Evolutionary conservation across 2,113 vertebrate genomes (phyloP).

Genomic region (Aythya baeri): DNA sequence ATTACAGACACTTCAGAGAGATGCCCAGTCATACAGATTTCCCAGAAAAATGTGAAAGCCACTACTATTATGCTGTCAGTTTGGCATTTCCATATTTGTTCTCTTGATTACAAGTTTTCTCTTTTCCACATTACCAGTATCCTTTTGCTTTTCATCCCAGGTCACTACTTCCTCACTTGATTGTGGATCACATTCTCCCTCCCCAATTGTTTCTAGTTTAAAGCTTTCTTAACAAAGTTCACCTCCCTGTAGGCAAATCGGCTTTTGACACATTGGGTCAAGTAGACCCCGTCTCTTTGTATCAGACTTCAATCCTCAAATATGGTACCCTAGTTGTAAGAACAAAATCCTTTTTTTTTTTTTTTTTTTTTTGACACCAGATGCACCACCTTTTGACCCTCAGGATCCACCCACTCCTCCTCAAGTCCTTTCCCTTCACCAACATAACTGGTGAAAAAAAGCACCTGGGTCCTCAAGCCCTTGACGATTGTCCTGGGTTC

Average conservation of each 20-base stretch:
- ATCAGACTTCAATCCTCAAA: background rate
- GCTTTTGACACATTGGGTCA: background rate
- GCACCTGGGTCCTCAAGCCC: rapidly evolving
- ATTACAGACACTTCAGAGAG: background rate
- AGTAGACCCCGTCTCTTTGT: background rate
- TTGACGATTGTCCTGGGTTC: background rate
- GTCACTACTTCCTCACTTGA: background rate
- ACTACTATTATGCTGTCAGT: background rate
- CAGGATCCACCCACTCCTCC: background rate
- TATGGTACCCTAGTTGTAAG: background rate
- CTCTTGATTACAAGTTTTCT: background rate
- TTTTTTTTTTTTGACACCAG: background rate
- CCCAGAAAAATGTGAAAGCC: background rate
- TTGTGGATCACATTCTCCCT: background rate
- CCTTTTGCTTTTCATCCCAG: background rate
- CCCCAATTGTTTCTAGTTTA: background rate
- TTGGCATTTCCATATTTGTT: background rate
- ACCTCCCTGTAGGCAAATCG: background rate
- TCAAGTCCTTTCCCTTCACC: background rate
- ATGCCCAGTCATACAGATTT: background rate
- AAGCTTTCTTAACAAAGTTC: background rate
- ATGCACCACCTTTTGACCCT: background rate
- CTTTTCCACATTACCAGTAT: background rate
- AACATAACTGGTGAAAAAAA: background rate
- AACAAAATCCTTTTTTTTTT: background rate